phyloP scores from a whole-genome alignment of 2,113 vertebrate species.

The Peromyscus polionotus region DNA sequence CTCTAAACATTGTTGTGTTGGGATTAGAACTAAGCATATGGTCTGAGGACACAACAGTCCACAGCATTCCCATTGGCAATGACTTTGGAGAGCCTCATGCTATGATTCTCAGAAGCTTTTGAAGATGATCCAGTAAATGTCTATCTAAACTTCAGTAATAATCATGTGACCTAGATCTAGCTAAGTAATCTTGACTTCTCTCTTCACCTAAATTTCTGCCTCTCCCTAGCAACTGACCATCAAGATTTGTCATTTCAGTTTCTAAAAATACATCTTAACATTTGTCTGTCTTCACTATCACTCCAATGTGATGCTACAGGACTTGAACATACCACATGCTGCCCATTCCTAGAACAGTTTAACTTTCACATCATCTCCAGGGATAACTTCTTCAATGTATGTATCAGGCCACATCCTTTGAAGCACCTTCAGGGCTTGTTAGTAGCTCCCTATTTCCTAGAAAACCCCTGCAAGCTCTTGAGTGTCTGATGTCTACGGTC shows the following conservation, averaged over 20 bases:
- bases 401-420: not conserved
- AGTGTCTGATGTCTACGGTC: not conserved
- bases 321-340: not conserved
- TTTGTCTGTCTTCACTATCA: not conserved
- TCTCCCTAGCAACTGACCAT: not conserved
- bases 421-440: not conserved
- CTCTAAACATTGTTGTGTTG: not conserved
- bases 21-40: not conserved
- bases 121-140: conserved; percentile 23
- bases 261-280: conserved; percentile 45
- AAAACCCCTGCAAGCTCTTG: not conserved
- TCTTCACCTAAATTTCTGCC: not conserved
- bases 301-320: not conserved
- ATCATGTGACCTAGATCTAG: not conserved
- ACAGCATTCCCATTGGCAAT: not conserved
- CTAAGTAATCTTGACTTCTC: not conserved
- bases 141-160: conserved; percentile 22
- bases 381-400: conserved; percentile 5
- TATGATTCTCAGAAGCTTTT: not conserved
- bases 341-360: not conserved
- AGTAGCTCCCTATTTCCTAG: not conserved
- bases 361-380: conserved; percentile 9
- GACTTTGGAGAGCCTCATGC: conserved; percentile 14
- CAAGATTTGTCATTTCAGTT: not conserved
- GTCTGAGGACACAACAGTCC: not conserved